Base-by-base conservation (phyloP, 2,797 vertebrate genomes). In the Ptychadena robeensis region DNA sequence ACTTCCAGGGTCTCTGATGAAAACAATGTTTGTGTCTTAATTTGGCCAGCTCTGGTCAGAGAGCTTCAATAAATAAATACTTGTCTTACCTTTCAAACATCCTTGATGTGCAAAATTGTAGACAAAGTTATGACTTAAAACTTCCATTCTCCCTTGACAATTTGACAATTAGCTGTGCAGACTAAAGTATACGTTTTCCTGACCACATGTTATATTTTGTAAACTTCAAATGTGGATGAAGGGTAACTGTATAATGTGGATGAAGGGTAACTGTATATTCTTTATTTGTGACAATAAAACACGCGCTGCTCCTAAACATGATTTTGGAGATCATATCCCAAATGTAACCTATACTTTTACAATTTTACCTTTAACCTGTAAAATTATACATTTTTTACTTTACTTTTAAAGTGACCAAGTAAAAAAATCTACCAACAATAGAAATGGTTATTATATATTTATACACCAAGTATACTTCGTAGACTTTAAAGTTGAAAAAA, bases 11-110 rank as follows among this genome's bases (percentile, higher is more conserved):
- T 81, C 78, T 78, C 83, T 80, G 66, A 57, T 80, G 83, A 76
- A 85, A 85, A 85, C 83, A 85, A 85, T 65, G 78, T 75, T 81
- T 85, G 77, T 75, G 73, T 81, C 83, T 81, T 85, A 85, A 85
- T 85, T 85, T 85, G 78, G 66, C 83, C 30, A 71, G 78, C 72
- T 80, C 72, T 85, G 73, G 71, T 76, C 83, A 57, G 57, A 85
- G 64, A 28, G 65, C 83, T 71, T 85, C 70, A 40, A 68, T 65
- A 85, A 80, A 85, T 85, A 85, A 85, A 85, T 81, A 80, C 7
- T 57, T 81, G 83, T 85, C 83, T 75, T 76, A 81, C 72, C 73
- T 85, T 85, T 85, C 83, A 85, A 85, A 85, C 83, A 85, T 65
- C 30, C 34, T 59, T 64, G 66, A 73, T 76, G 66, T 85, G 78